Evolutionary conservation across 2,888 invertebrate species (phyloP).

Genomic region (Andricus curvator): DNA sequence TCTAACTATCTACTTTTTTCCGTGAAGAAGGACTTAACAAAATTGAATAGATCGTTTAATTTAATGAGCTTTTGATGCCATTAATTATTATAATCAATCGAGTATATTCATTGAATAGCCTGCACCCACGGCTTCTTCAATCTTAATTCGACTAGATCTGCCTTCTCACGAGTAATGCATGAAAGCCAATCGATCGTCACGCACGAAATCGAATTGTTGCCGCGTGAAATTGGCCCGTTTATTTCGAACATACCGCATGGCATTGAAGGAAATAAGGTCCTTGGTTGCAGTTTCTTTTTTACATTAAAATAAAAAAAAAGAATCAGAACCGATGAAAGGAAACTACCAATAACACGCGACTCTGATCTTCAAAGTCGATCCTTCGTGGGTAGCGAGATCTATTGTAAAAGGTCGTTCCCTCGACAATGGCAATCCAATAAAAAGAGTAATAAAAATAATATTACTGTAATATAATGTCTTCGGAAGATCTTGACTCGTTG

Average conservation of each 20-base stretch:
- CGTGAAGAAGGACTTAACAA: too few species aligned
- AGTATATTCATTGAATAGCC: not conserved
- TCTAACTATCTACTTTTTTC: too few species aligned
- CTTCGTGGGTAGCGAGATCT: not conserved
- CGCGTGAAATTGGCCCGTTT: conserved; percentile 31
- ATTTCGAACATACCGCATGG: conserved; percentile 22
- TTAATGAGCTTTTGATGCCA: not conserved
- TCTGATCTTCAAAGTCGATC: conserved; percentile 1
- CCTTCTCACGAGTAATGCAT: conserved; percentile 28
- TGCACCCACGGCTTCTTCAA: conserved; percentile 20
- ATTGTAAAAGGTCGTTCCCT: conserved; percentile 24
- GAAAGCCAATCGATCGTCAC: conserved; percentile 31
- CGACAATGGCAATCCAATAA: conserved; percentile 9
- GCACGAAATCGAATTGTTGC: conserved; percentile 35
- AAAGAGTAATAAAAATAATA: conserved; percentile 22
- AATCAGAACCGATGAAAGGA: not conserved
- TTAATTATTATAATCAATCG: conserved; percentile 10
- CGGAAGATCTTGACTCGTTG: not conserved
- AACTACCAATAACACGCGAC: not conserved
- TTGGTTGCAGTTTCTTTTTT: conserved; percentile 22
- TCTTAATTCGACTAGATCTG: not conserved
- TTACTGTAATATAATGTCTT: not conserved
- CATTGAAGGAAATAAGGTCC: not conserved
- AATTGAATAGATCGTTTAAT: too few species aligned
- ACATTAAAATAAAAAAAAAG: not conserved